Evolutionary conservation across 2,797 vertebrate species (phyloP).

Genomic region (Schizopygopsis malacanthus): DNA sequence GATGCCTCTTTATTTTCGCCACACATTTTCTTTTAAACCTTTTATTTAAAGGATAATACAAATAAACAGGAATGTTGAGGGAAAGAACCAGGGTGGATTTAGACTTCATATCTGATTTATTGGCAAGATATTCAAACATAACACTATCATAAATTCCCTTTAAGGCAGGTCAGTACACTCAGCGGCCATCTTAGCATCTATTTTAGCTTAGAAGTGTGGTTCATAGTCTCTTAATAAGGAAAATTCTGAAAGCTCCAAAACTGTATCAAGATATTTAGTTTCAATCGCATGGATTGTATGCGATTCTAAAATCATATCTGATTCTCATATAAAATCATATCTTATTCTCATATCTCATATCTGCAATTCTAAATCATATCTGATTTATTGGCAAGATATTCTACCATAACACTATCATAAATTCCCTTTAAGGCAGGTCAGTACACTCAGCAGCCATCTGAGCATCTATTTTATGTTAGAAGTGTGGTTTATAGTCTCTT

Average conservation of each 20-base stretch:
- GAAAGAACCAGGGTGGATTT: not conserved
- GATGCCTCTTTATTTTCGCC: not conserved
- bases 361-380: not conserved
- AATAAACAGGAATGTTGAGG: not conserved
- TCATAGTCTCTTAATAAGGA: not conserved
- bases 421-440: slow-evolving; percentile 6
- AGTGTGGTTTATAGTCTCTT: not conserved
- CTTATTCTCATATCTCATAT: too few species aligned
- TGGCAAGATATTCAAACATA: slow-evolving; percentile 9
- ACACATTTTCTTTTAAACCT: not conserved
- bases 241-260: not conserved
- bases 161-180: not conserved
- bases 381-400: slow-evolving; percentile 2
- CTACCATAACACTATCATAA: not conserved
- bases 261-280: not conserved
- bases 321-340: too few species aligned
- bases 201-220: not conserved
- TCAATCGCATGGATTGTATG: not conserved
- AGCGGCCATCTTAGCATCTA: not conserved
- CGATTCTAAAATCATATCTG: too few species aligned
- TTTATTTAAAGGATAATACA: not conserved
- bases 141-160: not conserved
- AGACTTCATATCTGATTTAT: not conserved
- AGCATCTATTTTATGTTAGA: not conserved
- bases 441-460: not conserved